These are phyloP conservation scores for Hippoglossus hippoglossus DNA, from an alignment of 2,797 vertebrate genomes.

Conservation along the genomic window DNA sequence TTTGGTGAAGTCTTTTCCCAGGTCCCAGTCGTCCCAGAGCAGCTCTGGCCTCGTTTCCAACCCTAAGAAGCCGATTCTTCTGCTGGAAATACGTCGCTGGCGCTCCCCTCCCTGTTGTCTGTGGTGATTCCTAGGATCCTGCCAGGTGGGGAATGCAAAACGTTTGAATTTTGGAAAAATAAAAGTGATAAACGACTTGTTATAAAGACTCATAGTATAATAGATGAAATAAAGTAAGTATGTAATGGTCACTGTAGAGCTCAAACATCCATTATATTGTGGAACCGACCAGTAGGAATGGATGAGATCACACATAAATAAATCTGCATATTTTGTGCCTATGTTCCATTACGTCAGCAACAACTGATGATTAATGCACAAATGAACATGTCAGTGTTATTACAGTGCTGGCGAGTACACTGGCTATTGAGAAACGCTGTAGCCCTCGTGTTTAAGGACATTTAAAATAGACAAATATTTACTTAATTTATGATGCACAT, in stretches of 20 bases:
- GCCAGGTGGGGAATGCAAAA: slow-evolving; percentile 11
- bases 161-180: not conserved
- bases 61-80: slow-evolving; percentile 84
- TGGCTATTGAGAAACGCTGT: not conserved
- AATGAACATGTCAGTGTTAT: not conserved
- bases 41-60: slow-evolving; percentile 86
- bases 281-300: not conserved
- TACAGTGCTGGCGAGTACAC: not conserved
- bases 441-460: not conserved
- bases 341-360: not conserved
- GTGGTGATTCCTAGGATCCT: slow-evolving; percentile 21
- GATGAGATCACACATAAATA: too few species aligned
- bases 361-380: not conserved
- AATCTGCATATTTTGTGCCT: too few species aligned
- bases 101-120: slow-evolving; percentile 11
- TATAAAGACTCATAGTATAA: not conserved
- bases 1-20: slow-evolving; percentile 86
- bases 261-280: not conserved
- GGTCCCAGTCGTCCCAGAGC: slow-evolving; percentile 89
- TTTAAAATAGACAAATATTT: not conserved
- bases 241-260: not conserved
- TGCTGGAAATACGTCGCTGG: slow-evolving; percentile 33
- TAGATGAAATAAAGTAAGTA: too few species aligned
- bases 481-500: not conserved
- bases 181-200: not conserved